Conservation (phyloP, 2,113 vertebrate species). For the Notothenia coriiceps region DNA sequence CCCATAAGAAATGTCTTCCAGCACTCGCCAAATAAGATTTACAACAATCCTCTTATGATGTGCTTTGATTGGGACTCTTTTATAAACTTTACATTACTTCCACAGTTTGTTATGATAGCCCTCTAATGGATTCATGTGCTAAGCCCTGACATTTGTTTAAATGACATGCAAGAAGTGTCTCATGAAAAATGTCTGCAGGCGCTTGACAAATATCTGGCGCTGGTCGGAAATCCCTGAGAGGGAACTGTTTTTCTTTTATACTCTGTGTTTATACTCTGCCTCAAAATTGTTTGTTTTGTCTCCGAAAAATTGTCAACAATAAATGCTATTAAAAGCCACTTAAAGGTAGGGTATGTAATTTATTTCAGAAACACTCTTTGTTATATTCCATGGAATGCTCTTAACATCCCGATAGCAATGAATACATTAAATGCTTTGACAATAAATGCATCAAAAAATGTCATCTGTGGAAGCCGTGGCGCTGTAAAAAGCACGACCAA, state of each 20-base stretch:
- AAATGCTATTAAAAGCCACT: slow-evolving; percentile 40
- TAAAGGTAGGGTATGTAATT: not conserved
- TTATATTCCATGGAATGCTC: too few relatives aligned
- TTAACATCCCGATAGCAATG: too few relatives aligned
- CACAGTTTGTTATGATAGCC: slow-evolving; percentile 68
- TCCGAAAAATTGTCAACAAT: not conserved
- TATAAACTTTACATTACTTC: slow-evolving; percentile 63
- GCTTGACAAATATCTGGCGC: slow-evolving; percentile 55
- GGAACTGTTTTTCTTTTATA: slow-evolving; percentile 15
- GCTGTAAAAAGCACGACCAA: too few relatives aligned
- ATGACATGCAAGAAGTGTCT: slow-evolving; percentile 59
- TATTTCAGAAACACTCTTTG: too few relatives aligned
- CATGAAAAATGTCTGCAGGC: slow-evolving; percentile 34
- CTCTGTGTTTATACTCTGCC: slow-evolving; percentile 38
- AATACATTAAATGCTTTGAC: too few relatives aligned
- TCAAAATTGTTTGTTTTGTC: slow-evolving; percentile 39
- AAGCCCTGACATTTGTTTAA: slow-evolving; percentile 62
- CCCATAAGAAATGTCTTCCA: slow-evolving; percentile 5
- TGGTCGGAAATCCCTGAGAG: slow-evolving; percentile 45
- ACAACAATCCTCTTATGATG: slow-evolving; percentile 21
- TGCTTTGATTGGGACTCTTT: slow-evolving; percentile 54
- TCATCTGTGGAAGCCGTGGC: too few relatives aligned
- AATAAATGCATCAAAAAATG: too few relatives aligned
- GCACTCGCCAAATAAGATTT: slow-evolving; percentile 34
- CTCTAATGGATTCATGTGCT: slow-evolving; percentile 55